These are phyloP conservation scores for Teleogryllus occipitalis DNA, from an alignment of 1,140 invertebrate species.

Conservation along the genomic window DNA sequence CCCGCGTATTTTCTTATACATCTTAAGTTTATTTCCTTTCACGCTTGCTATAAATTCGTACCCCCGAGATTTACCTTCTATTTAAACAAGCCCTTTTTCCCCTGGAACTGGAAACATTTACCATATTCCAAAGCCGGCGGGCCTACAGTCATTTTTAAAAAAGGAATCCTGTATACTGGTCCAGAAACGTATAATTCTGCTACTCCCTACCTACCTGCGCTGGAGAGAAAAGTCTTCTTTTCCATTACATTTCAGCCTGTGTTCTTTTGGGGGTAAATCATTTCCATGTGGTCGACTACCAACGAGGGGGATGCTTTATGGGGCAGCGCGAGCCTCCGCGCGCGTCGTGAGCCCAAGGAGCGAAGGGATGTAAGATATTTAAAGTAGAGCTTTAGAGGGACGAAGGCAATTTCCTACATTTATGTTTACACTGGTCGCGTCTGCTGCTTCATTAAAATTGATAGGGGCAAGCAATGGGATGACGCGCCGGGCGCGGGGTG, in stretches of 20 bases:
- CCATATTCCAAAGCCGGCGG: neutral
- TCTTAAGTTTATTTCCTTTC: neutral
- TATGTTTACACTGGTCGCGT: neutral
- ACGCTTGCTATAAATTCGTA: neutral
- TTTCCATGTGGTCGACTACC: neutral
- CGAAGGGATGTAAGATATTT: neutral
- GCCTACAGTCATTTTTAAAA: conserved; percentile 1
- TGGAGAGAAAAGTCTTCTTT: neutral
- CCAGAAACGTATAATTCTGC: conserved; percentile 1
- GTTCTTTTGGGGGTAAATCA: neutral
- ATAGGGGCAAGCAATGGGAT: neutral
- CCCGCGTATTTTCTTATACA: neutral
- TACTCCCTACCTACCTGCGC: neutral
- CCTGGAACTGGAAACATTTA: neutral
- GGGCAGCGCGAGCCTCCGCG: neutral
- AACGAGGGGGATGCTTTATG: neutral
- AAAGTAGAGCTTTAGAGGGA: neutral
- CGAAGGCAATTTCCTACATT: conserved; percentile 2
- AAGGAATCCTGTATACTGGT: neutral
- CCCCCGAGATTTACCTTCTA: neutral
- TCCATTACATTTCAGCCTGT: neutral
- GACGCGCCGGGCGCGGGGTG: no score
- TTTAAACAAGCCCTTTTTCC: neutral
- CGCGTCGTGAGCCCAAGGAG: neutral
- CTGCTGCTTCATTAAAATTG: neutral